phyloP scores from a whole-genome alignment of 23 tunicate genomes.

The Styela clava region DNA sequence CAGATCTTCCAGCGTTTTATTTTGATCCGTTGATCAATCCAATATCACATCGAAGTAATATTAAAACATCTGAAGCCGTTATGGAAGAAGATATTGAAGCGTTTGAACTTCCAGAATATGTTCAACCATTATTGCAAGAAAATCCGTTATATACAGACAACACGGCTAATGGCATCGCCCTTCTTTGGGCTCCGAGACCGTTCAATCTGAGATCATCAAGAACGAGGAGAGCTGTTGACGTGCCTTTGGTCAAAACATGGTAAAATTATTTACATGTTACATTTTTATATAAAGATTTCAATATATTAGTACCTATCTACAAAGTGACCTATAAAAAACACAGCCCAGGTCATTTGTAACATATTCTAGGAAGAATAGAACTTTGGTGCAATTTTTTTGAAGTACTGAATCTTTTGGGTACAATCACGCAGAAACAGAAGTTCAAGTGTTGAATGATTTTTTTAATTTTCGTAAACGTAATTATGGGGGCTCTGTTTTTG shows the following conservation, averaged over 20 bases:
- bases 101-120: constrained; percentile 80
- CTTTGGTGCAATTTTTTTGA: too few relatives aligned
- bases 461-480: too few relatives aligned
- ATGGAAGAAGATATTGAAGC: constrained; percentile 75
- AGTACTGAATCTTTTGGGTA: too few relatives aligned
- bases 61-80: constrained; percentile 62
- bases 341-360: too few relatives aligned
- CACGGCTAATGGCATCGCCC: constrained; percentile 97
- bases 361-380: too few relatives aligned
- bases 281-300: neutral
- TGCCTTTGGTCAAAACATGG: constrained; percentile 96
- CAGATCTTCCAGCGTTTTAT: constrained; percentile 98
- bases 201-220: constrained; percentile 81
- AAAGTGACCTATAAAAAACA: too few relatives aligned
- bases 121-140: constrained; percentile 89
- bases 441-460: too few relatives aligned
- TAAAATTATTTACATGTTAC: constrained; percentile 16
- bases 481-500: too few relatives aligned
- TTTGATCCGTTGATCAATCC: constrained; percentile 99
- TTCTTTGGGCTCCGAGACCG: constrained; percentile 97
- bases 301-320: neutral
- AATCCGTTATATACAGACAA: constrained; percentile 92
- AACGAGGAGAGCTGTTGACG: constrained; percentile 93
- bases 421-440: too few relatives aligned
- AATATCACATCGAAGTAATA: constrained; percentile 81